A percentile compares a stretch with the other conserved stretches of the same genome.
Evolutionary conservation across 2,113 vertebrate genomes (phyloP).

Genomic region (Coturnix japonica): DNA sequence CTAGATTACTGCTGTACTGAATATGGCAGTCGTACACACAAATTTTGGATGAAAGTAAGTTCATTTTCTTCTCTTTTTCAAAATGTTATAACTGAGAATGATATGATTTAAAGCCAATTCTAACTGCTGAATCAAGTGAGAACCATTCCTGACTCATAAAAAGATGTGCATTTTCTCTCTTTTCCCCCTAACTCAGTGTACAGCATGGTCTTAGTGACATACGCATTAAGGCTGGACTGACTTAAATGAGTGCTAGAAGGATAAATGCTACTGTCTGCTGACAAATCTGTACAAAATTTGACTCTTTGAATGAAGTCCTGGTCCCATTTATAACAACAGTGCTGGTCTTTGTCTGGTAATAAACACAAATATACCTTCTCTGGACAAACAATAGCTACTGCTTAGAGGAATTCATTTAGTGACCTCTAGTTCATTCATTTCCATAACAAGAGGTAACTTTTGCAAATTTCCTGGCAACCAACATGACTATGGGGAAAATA

Average conservation of each 20-base stretch:
- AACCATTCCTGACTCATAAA: background rate
- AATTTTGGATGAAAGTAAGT: background rate
- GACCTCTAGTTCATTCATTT: background rate
- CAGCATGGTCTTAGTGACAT: rapidly evolving
- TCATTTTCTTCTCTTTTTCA: background rate
- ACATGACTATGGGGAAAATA: background rate
- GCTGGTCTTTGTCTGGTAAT: background rate
- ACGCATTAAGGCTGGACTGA: background rate
- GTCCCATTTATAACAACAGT: rapidly evolving
- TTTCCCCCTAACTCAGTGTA: background rate
- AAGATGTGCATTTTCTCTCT: background rate
- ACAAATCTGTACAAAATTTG: background rate
- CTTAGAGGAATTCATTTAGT: background rate
- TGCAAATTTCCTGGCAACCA: background rate
- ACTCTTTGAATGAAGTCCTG: background rate
- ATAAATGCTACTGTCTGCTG: background rate
- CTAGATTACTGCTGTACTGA: background rate
- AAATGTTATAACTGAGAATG: background rate
- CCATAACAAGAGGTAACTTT: background rate
- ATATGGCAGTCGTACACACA: background rate
- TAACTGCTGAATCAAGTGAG: background rate
- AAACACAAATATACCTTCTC: background rate
- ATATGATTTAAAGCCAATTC: background rate
- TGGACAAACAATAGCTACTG: background rate
- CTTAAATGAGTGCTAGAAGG: background rate